Conservation (phyloP, 2,797 vertebrate species). For the Leptatherina wallacei region DNA sequence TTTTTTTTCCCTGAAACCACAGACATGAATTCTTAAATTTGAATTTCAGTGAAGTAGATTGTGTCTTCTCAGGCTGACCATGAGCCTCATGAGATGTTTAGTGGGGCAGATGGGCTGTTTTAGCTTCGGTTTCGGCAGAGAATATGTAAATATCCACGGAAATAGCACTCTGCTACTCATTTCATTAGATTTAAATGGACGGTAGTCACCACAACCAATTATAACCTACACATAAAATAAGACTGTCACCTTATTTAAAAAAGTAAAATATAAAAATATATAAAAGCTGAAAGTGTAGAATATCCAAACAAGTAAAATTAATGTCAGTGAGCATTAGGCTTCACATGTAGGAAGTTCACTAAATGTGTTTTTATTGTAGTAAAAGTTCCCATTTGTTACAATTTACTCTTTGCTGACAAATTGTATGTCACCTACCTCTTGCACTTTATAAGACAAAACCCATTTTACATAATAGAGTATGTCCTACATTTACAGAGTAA, state of each 20-base stretch:
- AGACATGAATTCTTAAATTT: too few species aligned
- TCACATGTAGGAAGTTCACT: neutral
- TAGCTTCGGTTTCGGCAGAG: neutral
- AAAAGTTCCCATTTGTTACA: neutral
- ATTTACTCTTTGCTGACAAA: neutral
- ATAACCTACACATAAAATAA: neutral
- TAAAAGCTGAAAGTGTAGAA: neutral
- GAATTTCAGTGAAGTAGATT: too few species aligned
- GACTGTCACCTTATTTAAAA: too few species aligned
- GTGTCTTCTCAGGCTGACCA: too few species aligned
- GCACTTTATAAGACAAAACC: neutral
- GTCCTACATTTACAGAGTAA: constrained; percentile 17
- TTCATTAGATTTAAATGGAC: neutral
- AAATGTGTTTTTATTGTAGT: neutral
- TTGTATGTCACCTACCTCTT: neutral
- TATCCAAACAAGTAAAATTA: neutral
- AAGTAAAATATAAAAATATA: too few species aligned
- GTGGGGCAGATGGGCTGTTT: too few species aligned
- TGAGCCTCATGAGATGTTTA: too few species aligned
- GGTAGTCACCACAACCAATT: neutral
- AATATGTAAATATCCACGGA: neutral
- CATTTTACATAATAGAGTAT: neutral
- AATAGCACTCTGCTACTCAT: neutral
- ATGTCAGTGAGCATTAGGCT: neutral
- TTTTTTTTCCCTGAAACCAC: too few species aligned